Percentiles rank a stretch among this genome's conserved stretches.
These are phyloP conservation scores for Itoplectis maculator DNA, from an alignment of 2,888 invertebrate genomes.

Conservation along the genomic window DNA sequence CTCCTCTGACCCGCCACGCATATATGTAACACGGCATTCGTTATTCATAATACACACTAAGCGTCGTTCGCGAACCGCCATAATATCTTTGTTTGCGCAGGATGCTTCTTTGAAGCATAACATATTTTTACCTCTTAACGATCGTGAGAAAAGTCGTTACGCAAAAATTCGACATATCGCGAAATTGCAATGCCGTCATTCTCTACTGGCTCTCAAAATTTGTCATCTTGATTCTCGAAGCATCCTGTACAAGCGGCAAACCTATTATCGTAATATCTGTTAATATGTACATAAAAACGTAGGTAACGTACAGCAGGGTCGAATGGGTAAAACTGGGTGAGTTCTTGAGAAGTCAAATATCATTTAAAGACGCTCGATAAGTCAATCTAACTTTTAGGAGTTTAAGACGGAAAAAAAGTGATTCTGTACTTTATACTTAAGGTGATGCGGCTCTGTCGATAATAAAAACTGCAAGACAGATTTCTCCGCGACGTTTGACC, in stretches of 20 bases:
- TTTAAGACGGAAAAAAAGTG: conserved; percentile 13
- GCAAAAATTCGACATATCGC: conserved; percentile 37
- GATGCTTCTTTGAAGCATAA: conserved; percentile 69
- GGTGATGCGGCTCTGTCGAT: background rate
- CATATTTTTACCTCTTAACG: conserved; percentile 42
- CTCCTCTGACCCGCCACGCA: conserved; percentile 69
- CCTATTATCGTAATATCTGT: conserved; percentile 79
- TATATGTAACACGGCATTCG: conserved; percentile 73
- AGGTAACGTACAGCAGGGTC: conserved; percentile 75
- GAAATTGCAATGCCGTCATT: conserved; percentile 3
- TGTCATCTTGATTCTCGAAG: conserved; percentile 38
- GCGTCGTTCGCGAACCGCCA: conserved; percentile 67
- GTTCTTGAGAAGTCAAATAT: conserved; percentile 77
- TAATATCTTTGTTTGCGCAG: conserved; percentile 58
- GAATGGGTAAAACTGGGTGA: conserved; percentile 75
- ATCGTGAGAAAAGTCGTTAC: background rate
- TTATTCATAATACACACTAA: conserved; percentile 68
- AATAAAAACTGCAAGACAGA: background rate
- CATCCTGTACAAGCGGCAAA: conserved; percentile 70
- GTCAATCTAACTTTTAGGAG: conserved; percentile 58
- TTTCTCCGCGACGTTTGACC: background rate
- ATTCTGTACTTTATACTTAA: background rate
- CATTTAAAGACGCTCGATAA: conserved; percentile 71
- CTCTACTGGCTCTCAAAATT: conserved; percentile 1
- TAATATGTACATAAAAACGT: conserved; percentile 79